A percentile compares a stretch with the other conserved stretches of the same genome.
Evolutionary conservation across 2,797 vertebrate genomes (phyloP).

Genomic region (Rhinophrynus dorsalis): DNA sequence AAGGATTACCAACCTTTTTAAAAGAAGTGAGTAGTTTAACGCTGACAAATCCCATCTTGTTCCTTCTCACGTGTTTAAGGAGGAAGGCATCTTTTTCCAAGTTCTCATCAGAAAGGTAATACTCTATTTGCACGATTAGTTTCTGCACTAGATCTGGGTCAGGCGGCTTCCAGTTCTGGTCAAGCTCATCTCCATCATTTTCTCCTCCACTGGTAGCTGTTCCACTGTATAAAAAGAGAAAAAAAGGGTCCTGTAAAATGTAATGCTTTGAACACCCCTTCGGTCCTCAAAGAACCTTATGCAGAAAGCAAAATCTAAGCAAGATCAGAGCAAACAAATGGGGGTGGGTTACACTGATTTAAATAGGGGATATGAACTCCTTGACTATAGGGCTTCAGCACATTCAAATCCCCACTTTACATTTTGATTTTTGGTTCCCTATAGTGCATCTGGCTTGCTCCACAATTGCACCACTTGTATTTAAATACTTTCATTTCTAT

Average conservation of each 20-base stretch:
- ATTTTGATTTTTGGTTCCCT: too few relatives aligned
- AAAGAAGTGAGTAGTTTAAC: constrained; percentile 97
- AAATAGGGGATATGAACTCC: too few relatives aligned
- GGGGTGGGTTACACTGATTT: too few relatives aligned
- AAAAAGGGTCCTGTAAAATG: background rate
- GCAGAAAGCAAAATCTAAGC: too few relatives aligned
- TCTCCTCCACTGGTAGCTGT: constrained; percentile 83
- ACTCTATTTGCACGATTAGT: constrained; percentile 90
- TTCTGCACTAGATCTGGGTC: constrained; percentile 86
- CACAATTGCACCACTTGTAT: too few relatives aligned
- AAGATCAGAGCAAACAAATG: too few relatives aligned
- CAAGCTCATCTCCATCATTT: constrained; percentile 78
- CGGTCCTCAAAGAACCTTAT: too few relatives aligned
- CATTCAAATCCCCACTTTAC: too few relatives aligned
- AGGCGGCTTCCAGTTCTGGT: constrained; percentile 86
- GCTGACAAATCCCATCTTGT: constrained; percentile 95
- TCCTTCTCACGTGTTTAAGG: constrained; percentile 92
- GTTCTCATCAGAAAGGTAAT: constrained; percentile 96
- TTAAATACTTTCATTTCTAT: too few relatives aligned
- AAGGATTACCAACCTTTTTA: constrained; percentile 86
- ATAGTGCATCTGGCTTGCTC: too few relatives aligned
- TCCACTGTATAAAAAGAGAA: constrained; percentile 67
- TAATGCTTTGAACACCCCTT: too few relatives aligned
- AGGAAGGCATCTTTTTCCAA: constrained; percentile 96
- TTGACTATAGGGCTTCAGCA: too few relatives aligned